Evolutionary conservation across 2,797 vertebrate species (phyloP).

Genomic region (Gymnopithys bicolor): DNA sequence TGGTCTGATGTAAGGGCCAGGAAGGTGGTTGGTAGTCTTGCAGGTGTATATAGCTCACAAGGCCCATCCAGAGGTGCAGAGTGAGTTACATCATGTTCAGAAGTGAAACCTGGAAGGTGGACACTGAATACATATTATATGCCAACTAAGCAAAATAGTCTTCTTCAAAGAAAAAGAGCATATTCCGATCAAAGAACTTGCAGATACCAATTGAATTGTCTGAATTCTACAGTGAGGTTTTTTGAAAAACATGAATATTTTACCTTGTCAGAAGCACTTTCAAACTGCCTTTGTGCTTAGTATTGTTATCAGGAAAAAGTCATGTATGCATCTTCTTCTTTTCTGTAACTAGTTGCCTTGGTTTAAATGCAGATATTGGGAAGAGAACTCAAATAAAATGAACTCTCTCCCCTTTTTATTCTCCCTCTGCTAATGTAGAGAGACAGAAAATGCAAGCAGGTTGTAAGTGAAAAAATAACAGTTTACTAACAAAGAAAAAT

Average conservation of each 20-base stretch:
- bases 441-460: not conserved
- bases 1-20: fast-evolving
- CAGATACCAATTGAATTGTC: not conserved
- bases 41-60: not conserved
- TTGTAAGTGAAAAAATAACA: not conserved
- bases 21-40: not conserved
- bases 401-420: not conserved
- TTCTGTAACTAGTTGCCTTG: not conserved
- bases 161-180: not conserved
- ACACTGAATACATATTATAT: not conserved
- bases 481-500: not conserved
- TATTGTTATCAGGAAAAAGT: not conserved
- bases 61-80: not conserved
- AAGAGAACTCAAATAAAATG: not conserved
- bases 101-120: not conserved
- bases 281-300: not conserved
- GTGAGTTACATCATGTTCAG: not conserved
- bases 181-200: not conserved
- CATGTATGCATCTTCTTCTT: not conserved
- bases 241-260: not conserved
- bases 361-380: not conserved
- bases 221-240: not conserved
- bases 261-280: not conserved
- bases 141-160: not conserved
- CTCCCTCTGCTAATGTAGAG: not conserved